These are phyloP conservation scores for Hippoglossus hippoglossus DNA, from an alignment of 2,797 vertebrate genomes.

Conservation along the genomic window DNA sequence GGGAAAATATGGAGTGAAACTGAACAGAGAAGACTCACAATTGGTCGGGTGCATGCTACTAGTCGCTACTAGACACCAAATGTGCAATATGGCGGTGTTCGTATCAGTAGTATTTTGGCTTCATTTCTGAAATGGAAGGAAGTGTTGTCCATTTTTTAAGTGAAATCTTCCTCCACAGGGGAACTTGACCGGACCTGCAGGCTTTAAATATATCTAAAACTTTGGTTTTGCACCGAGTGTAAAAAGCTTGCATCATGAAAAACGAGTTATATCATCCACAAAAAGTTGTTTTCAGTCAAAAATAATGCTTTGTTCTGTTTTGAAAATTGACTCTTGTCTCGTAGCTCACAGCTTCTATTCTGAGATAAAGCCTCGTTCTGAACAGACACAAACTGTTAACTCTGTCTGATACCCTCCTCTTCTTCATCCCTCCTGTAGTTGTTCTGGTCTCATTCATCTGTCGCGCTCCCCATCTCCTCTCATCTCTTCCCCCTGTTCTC, in stretches of 20 bases:
- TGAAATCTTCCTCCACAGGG: no score
- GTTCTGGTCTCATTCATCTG: background rate
- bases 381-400: background rate
- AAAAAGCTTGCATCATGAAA: background rate
- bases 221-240: background rate
- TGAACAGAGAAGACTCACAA: no score
- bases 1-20: no score
- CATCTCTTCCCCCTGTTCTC: no score
- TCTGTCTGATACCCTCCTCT: background rate
- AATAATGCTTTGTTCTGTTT: background rate
- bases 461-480: background rate
- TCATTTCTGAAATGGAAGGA: no score
- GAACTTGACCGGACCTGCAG: no score
- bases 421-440: background rate
- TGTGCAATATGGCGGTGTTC: no score
- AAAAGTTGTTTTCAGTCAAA: background rate
- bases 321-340: background rate
- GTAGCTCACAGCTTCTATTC: background rate
- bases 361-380: background rate
- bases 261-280: background rate
- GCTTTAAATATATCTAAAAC: background rate
- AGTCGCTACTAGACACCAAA: no score
- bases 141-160: no score
- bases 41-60: no score
- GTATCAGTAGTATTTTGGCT: no score